Percentiles rank a stretch among this genome's conserved stretches.
These are phyloP conservation scores for Poecilia velifera DNA, from an alignment of 2,797 vertebrate genomes.

Conservation along the genomic window DNA sequence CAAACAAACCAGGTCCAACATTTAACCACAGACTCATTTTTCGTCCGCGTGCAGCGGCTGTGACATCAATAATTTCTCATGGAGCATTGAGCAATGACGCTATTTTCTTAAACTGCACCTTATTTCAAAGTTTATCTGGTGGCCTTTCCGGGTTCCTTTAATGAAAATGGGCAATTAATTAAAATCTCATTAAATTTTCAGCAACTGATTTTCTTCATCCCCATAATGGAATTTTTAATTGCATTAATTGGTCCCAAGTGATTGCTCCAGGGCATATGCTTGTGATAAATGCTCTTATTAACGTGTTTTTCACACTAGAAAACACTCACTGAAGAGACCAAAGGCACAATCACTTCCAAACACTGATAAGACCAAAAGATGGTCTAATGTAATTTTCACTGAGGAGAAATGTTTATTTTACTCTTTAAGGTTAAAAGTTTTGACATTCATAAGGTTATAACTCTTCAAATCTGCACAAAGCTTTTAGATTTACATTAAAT, in stretches of 20 bases:
- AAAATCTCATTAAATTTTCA: slow-evolving; percentile 46
- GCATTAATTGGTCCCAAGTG: slow-evolving; percentile 51
- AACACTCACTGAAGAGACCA: slow-evolving; percentile 24
- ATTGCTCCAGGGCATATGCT: slow-evolving; percentile 31
- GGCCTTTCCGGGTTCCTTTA: slow-evolving; percentile 15
- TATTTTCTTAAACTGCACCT: not conserved
- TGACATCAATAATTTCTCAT: slow-evolving; percentile 23
- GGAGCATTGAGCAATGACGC: slow-evolving; percentile 7
- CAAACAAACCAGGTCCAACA: not conserved
- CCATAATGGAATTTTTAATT: slow-evolving; percentile 66
- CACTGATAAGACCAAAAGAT: slow-evolving; percentile 22
- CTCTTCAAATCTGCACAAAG: not conserved
- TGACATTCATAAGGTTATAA: not conserved
- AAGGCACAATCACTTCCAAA: slow-evolving; percentile 25
- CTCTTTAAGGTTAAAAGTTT: not conserved
- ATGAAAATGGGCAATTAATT: slow-evolving; percentile 55
- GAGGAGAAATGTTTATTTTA: slow-evolving; percentile 2
- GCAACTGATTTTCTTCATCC: slow-evolving; percentile 30
- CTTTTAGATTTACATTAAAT: not conserved
- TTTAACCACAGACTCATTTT: not conserved
- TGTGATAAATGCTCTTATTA: slow-evolving; percentile 37
- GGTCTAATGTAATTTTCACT: slow-evolving; percentile 21
- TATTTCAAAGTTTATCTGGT: slow-evolving; percentile 41
- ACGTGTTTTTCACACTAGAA: slow-evolving; percentile 25
- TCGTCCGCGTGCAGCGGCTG: not conserved